phyloP scores from a whole-genome alignment of 2,888 invertebrate genomes.

The Diabrotica balteata region DNA sequence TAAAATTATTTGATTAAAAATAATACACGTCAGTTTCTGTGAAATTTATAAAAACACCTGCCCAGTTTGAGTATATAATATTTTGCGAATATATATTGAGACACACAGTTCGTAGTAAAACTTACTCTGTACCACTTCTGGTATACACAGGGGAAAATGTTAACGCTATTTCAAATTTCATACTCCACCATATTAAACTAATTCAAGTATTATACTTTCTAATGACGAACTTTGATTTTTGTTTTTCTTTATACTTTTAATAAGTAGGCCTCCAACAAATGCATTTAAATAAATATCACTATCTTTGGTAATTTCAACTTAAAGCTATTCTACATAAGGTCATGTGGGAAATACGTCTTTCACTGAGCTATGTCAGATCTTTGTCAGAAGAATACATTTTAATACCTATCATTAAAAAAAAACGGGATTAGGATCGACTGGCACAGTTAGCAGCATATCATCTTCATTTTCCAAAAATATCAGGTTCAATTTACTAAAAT shows the following conservation, averaged over 20 bases:
- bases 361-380: slow-evolving; percentile 47
- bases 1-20: no score
- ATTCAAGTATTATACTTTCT: not conserved
- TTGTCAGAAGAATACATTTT: slow-evolving; percentile 33
- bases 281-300: slow-evolving; percentile 48
- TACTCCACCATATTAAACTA: not conserved
- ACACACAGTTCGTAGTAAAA: no score
- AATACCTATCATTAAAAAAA: slow-evolving; percentile 8
- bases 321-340: slow-evolving; percentile 47
- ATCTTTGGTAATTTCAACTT: slow-evolving; percentile 60
- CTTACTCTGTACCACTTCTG: no score
- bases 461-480: not conserved
- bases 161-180: no score
- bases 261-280: slow-evolving; percentile 37
- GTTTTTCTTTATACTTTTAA: slow-evolving; percentile 40
- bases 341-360: slow-evolving; percentile 39
- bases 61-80: no score
- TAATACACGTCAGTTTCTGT: no score
- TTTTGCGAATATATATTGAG: no score
- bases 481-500: not conserved
- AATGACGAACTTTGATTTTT: not conserved
- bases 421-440: slow-evolving; percentile 13
- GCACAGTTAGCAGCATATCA: slow-evolving; percentile 9
- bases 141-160: no score
- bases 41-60: no score